Evolutionary conservation across 1,140 invertebrate genomes (phyloP).

Genomic region (Pemphigus obesinymphae): DNA sequence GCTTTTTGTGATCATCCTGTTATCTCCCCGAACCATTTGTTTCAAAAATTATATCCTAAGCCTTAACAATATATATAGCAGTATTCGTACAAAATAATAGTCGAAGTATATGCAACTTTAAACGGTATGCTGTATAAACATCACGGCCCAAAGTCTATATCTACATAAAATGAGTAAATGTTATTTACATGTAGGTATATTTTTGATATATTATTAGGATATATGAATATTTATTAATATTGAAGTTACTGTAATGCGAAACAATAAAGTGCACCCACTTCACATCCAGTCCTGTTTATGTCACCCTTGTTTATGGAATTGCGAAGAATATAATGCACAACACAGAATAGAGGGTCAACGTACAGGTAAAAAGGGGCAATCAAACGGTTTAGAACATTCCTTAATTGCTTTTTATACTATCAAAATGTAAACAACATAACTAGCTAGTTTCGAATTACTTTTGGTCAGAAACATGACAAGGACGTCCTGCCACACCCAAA

Average conservation of each 20-base stretch:
- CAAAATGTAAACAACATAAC: background rate
- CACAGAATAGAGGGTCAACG: background rate
- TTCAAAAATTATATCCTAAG: background rate
- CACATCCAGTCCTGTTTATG: background rate
- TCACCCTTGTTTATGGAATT: background rate
- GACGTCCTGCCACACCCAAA: conserved; percentile 8
- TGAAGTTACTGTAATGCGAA: background rate
- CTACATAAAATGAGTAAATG: too few species aligned
- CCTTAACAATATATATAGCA: background rate
- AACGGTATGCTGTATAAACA: too few species aligned
- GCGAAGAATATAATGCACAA: background rate
- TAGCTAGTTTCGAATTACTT: conserved; percentile 11
- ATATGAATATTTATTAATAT: too few species aligned
- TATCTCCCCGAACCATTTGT: background rate
- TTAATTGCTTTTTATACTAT: background rate
- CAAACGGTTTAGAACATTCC: conserved; percentile 1
- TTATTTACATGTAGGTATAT: too few species aligned
- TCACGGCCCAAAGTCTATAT: too few species aligned
- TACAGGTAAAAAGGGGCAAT: background rate
- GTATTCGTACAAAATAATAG: background rate
- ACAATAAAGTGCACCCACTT: background rate
- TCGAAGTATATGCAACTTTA: background rate
- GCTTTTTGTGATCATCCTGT: background rate
- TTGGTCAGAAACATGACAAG: background rate
- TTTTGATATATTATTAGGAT: too few species aligned